These are phyloP conservation scores for Hypomecis punctinalis DNA, from an alignment of 2,888 invertebrate species.

Conservation along the genomic window DNA sequence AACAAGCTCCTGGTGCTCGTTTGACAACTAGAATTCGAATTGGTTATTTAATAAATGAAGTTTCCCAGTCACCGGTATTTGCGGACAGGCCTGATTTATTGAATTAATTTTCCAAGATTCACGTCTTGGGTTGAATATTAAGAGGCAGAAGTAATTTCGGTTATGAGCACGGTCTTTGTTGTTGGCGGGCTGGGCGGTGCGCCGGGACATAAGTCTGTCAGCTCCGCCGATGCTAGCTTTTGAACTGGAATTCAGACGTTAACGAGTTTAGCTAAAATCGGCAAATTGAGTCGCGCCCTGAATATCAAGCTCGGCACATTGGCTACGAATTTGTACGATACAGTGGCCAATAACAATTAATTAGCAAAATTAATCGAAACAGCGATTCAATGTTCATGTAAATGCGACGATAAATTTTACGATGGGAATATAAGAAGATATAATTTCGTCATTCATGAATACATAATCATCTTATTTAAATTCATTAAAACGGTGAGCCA, in stretches of 20 bases:
- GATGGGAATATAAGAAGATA: no score
- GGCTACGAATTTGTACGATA: conserved; percentile 5
- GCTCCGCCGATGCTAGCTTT: conserved; percentile 40
- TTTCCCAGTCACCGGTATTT: conserved; percentile 68
- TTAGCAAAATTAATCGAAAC: conserved; percentile 3
- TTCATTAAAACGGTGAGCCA: no score
- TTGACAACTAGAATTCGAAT: conserved; percentile 64
- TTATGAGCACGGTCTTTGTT: conserved; percentile 74
- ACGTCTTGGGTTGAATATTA: conserved; percentile 72
- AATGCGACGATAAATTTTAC: background rate
- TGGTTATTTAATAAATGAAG: conserved; percentile 62
- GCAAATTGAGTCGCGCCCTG: conserved; percentile 36
- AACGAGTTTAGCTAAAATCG: conserved; percentile 55
- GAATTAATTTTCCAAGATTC: conserved; percentile 79
- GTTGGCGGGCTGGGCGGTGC: conserved; percentile 59
- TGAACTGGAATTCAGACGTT: conserved; percentile 41
- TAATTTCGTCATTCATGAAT: no score
- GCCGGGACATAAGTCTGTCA: conserved; percentile 65
- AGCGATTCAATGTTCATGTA: background rate
- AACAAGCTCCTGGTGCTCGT: conserved; percentile 50
- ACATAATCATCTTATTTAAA: no score
- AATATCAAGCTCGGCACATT: conserved; percentile 15
- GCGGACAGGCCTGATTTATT: conserved; percentile 72
- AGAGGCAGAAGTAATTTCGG: conserved; percentile 76
- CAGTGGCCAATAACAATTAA: conserved; percentile 17